These are phyloP conservation scores for Physella acuta DNA, from an alignment of 1,140 invertebrate species.

Conservation along the genomic window DNA sequence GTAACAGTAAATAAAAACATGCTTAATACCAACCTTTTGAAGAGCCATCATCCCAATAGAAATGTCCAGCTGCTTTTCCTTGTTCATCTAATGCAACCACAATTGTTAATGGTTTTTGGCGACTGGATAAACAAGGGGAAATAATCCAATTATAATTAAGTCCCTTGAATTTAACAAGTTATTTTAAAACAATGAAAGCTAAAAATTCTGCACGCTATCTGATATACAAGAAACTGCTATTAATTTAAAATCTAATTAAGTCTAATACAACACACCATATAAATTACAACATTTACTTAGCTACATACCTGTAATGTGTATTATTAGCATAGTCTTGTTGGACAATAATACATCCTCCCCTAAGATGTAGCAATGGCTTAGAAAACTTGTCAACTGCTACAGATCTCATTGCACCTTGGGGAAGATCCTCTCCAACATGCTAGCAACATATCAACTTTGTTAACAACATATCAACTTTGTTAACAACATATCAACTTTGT, in stretches of 20 bases:
- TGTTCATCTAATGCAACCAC: constrained; percentile 31
- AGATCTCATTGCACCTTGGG: constrained; percentile 1
- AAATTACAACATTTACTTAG: too few species aligned
- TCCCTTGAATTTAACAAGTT: too few species aligned
- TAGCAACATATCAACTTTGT: too few species aligned
- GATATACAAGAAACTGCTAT: too few species aligned
- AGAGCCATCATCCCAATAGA: constrained; percentile 56
- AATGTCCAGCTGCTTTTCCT: constrained; percentile 36
- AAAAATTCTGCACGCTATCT: too few species aligned
- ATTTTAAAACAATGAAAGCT: too few species aligned
- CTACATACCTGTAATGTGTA: constrained; percentile 50
- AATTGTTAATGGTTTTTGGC: constrained; percentile 41
- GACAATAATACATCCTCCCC: constrained; percentile 59
- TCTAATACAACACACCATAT: too few species aligned
- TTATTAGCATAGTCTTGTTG: constrained; percentile 56
- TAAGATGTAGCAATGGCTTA: constrained; percentile 55
- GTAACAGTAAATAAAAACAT: neutral
- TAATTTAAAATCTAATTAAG: too few species aligned
- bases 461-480: too few species aligned
- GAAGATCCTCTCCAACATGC: constrained; percentile 4
- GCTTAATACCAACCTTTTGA: constrained; percentile 42
- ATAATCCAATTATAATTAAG: too few species aligned
- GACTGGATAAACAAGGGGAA: constrained; percentile 38
- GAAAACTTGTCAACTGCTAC: constrained; percentile 29
- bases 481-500: too few species aligned